Percentiles rank a stretch among this genome's conserved stretches.
Conservation (phyloP, 2,113 vertebrate species). For the Camelus dromedarius region DNA sequence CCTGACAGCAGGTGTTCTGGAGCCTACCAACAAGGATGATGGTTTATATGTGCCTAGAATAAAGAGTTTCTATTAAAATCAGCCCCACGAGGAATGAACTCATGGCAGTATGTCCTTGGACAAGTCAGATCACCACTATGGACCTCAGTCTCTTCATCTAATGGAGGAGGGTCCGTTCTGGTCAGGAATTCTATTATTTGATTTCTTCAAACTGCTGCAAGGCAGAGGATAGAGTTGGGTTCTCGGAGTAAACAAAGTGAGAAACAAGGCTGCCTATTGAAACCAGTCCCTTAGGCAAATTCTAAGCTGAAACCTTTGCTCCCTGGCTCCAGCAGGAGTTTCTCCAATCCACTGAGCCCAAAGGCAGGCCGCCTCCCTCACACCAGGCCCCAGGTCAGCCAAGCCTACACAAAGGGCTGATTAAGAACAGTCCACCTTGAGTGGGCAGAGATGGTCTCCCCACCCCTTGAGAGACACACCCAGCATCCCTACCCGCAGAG, state of each 20-base stretch:
- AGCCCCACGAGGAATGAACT: neutral
- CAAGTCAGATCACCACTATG: neutral
- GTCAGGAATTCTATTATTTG: neutral
- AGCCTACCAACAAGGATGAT: neutral
- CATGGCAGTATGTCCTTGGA: neutral
- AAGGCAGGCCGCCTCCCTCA: neutral
- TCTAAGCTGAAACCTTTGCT: conserved; percentile 53
- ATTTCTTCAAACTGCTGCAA: neutral
- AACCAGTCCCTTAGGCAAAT: neutral
- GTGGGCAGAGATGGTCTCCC: neutral
- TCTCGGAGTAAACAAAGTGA: neutral
- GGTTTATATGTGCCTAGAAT: neutral
- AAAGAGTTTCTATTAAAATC: neutral
- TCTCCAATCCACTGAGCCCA: neutral
- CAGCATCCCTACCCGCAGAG: neutral
- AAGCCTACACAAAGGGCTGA: neutral
- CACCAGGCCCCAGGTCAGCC: neutral
- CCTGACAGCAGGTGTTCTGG: neutral
- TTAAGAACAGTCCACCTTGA: neutral
- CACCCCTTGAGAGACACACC: neutral
- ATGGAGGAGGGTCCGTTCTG: neutral
- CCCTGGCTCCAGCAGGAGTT: neutral
- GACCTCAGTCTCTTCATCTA: neutral
- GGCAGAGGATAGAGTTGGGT: neutral
- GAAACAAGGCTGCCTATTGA: neutral